A percentile compares a stretch with the other conserved stretches of the same genome.
phyloP scores from a whole-genome alignment of 1,140 invertebrate genomes.

The Chironomus tepperi region DNA sequence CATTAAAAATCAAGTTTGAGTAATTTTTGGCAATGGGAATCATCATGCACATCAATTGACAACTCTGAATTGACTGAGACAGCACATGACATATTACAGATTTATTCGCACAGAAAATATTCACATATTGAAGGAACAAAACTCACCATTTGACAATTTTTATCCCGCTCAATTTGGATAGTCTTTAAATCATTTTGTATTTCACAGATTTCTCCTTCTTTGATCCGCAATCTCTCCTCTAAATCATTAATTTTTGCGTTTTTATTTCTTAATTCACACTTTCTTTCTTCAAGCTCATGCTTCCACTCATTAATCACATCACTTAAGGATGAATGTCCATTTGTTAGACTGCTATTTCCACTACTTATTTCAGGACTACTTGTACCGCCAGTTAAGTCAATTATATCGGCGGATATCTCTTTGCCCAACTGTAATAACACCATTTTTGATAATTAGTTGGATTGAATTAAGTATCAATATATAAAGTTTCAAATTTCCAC shows the following conservation, averaged over 20 bases:
- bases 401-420: background rate
- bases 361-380: conserved; percentile 11
- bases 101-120: too few relatives aligned
- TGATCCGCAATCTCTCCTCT: background rate
- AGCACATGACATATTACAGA: too few relatives aligned
- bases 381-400: background rate
- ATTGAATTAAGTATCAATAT: background rate
- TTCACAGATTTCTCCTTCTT: background rate
- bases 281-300: background rate
- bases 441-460: background rate
- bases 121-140: background rate
- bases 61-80: too few relatives aligned
- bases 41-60: too few relatives aligned
- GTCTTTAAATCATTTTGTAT: background rate
- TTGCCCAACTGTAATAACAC: background rate
- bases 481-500: too few relatives aligned
- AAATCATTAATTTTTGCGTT: background rate
- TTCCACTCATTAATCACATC: conserved; percentile 20
- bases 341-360: background rate
- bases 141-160: conserved; percentile 21
- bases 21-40: too few relatives aligned
- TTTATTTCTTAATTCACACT: background rate
- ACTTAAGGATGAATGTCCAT: conserved; percentile 14
- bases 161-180: background rate
- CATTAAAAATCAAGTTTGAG: too few relatives aligned